These are phyloP conservation scores for Bruchidius siliquastri DNA, from an alignment of 2,888 invertebrate species.

Conservation along the genomic window DNA sequence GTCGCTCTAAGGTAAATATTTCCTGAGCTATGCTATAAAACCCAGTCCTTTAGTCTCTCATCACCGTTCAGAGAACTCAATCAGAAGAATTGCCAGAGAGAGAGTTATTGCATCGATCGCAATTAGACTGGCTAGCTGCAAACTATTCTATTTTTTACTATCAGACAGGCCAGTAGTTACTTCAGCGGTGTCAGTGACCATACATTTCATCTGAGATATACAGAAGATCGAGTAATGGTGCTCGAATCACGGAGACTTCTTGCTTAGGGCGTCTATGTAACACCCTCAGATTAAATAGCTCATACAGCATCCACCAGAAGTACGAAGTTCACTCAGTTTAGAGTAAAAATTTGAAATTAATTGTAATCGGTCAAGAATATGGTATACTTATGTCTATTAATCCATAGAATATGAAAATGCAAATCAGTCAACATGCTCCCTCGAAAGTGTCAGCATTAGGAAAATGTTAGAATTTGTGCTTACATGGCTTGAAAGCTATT, in stretches of 20 bases:
- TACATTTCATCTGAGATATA: background rate
- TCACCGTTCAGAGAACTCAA: background rate
- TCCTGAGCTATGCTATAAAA: background rate
- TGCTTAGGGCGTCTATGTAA: background rate
- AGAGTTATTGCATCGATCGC: background rate
- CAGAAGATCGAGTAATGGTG: background rate
- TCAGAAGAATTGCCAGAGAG: background rate
- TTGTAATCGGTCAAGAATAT: too few species aligned
- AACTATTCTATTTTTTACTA: background rate
- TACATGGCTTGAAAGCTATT: too few species aligned
- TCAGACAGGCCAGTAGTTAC: background rate
- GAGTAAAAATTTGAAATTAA: too few species aligned
- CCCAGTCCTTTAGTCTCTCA: background rate
- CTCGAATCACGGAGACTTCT: background rate
- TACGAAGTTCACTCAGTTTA: too few species aligned
- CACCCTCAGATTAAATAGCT: too few species aligned
- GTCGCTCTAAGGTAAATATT: too few species aligned
- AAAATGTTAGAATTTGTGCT: too few species aligned
- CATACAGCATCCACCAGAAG: too few species aligned
- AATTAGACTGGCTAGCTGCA: background rate
- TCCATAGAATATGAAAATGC: too few species aligned
- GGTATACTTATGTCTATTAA: too few species aligned
- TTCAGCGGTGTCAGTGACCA: background rate
- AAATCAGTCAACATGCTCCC: too few species aligned
- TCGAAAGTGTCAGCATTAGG: too few species aligned